Percentiles rank a stretch among this genome's conserved stretches.
Evolutionary conservation across 2,113 vertebrate genomes (phyloP).

Genomic region (Notothenia rossii): DNA sequence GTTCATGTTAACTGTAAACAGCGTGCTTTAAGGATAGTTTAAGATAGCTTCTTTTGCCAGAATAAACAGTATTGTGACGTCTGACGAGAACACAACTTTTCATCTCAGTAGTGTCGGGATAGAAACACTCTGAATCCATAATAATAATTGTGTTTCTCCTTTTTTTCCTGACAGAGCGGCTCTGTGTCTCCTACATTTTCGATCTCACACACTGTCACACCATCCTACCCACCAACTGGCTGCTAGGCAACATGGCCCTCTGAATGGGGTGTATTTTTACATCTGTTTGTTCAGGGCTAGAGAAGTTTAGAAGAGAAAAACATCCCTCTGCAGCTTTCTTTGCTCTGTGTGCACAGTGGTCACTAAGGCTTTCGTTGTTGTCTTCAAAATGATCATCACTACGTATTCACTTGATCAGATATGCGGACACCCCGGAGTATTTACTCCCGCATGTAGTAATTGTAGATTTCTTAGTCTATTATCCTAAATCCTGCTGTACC

Average conservation of each 20-base stretch:
- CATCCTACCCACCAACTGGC: constrained; percentile 77
- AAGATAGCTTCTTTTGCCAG: not conserved
- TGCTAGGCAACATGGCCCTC: constrained; percentile 80
- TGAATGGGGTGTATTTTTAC: constrained; percentile 80
- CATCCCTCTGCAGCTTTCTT: constrained; percentile 46
- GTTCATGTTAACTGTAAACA: not conserved
- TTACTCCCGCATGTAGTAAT: not conserved
- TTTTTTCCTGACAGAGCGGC: constrained; percentile 42
- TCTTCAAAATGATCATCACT: constrained; percentile 7
- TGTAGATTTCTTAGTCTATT: too few relatives aligned
- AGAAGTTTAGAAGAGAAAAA: constrained; percentile 60
- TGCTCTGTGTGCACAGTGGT: constrained; percentile 26
- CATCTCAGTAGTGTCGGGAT: not conserved
- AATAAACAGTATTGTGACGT: not conserved
- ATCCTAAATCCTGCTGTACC: too few relatives aligned
- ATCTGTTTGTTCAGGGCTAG: constrained; percentile 63
- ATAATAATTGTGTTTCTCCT: constrained; percentile 6
- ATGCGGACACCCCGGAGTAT: not conserved
- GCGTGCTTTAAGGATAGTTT: not conserved
- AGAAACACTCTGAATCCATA: constrained; percentile 10
- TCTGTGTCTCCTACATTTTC: constrained; percentile 56
- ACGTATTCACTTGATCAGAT: not conserved
- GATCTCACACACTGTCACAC: constrained; percentile 68
- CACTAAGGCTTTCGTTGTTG: not conserved
- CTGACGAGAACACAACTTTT: not conserved